Evolutionary conservation across 2,113 vertebrate genomes (phyloP), one percentile per base, ranked within the genome.

Genomic region (Noctilio leporinus): DNA sequence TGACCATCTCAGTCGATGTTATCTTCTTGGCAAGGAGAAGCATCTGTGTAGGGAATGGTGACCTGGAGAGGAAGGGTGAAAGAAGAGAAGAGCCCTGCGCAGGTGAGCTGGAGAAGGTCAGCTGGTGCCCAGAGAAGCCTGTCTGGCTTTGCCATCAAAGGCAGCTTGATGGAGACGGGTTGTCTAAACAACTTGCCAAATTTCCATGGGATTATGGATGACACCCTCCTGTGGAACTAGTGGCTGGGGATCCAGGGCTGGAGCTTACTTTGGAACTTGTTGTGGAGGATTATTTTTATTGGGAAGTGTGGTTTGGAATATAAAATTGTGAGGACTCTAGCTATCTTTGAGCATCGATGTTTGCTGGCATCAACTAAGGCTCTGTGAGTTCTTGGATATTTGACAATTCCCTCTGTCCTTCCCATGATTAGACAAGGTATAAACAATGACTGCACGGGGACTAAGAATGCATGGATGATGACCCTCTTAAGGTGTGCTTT

Each of bases 251-350:
- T 73, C 72, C 59, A 67, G 67, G 89, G 72, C 86, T 91, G 69
- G 49, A 80, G 28, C 92, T 94, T 88, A 70, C 67, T 97, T 83
- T 95, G 96, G 76, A 96, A 95, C 69, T 72, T 57, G 70, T 10
- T 86, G 6, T 49, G 16, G 65, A 86, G 64, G 84, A 86, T 88
- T 47, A 47, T 94, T 97, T 96, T 96, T 94, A 96, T 93, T 92
- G 86, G 95, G 77, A 95, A 92, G 59, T 94, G 77, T 94, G 94
- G 75, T 83, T 97, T 94, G 95, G 88, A 96, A 80, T 77, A 55
- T 67, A 80, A 77, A 84, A 82, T 45, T 30, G 4, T 72, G 59
- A 92, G 28, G 38, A 78, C 7, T 91, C 51, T 38, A 6, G 84
- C 69, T 91, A 28, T 93, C 89, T 96, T 94, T 93, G 95, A 96